Percentiles rank a stretch among this genome's conserved stretches.
phyloP scores from a whole-genome alignment of 2,888 invertebrate genomes.

The Xestia ashworthii region DNA sequence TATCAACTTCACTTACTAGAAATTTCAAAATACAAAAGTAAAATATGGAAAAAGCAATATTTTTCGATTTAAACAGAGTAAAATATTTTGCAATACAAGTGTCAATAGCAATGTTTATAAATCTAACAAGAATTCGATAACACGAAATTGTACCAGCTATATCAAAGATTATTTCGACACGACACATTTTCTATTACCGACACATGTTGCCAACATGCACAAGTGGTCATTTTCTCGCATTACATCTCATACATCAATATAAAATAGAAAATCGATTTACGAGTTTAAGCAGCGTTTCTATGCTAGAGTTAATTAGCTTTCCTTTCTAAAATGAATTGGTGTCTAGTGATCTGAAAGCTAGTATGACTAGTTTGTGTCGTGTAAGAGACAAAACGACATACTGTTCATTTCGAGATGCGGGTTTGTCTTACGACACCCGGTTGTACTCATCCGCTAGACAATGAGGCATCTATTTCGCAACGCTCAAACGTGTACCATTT shows the following conservation, averaged over 20 bases:
- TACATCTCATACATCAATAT: conserved; percentile 58
- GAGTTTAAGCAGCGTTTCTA: conserved; percentile 36
- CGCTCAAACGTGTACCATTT: conserved; percentile 79
- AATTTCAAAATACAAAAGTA: conserved; percentile 44
- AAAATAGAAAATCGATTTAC: conserved; percentile 59
- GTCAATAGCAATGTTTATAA: conserved; percentile 65
- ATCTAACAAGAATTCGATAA: conserved; percentile 63
- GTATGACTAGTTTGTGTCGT: conserved; percentile 62
- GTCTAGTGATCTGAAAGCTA: conserved; percentile 44
- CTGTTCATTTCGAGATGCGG: conserved; percentile 65
- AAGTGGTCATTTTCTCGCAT: conserved; percentile 60
- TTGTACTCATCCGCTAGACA: conserved; percentile 81
- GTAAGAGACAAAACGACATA: conserved; percentile 46
- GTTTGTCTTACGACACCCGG: conserved; percentile 75
- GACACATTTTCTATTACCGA: conserved; percentile 61
- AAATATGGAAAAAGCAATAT: conserved; percentile 41
- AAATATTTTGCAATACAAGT: conserved; percentile 57
- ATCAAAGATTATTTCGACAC: conserved; percentile 67
- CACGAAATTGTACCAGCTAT: conserved; percentile 58
- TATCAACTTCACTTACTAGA: conserved; percentile 34
- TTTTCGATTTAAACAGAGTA: conserved; percentile 51
- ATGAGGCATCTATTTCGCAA: conserved; percentile 87
- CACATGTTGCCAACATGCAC: conserved; percentile 52
- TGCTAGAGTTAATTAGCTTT: conserved; percentile 40
- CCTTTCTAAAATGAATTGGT: conserved; percentile 45